Base-by-base conservation (phyloP, 1,140 invertebrate genomes). In the Lethrus apterus region DNA sequence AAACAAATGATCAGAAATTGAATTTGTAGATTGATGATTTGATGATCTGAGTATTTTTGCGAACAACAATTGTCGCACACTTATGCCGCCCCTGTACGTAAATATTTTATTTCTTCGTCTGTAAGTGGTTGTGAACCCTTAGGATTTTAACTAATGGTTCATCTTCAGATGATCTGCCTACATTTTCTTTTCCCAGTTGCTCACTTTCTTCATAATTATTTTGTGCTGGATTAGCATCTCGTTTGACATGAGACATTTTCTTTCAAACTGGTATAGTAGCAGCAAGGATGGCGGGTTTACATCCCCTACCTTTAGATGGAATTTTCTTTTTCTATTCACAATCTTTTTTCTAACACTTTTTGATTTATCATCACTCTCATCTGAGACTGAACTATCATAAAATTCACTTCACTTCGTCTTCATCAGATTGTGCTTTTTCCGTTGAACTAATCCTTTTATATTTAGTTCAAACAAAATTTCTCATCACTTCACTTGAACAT, bases 141-240 rank as follows among this genome's bases (percentile, higher is more conserved):
- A 30, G 65, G 55, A 57, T 76, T 78, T 77, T 78, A 40, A 61
- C 66, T 52, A 76, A 58, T 21, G 74, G 75, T 56, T 77, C 73
- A 54, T 70, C 68, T 59, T 75, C 71, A 2, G 63, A 65, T 10
- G 63, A 63, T 44, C 51, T 60, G 64, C 42, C 59, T 48, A 72
- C 72, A 15, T 68, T 68, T 26, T 61, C 54, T 26, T 63, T 56
- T 13, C 62, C 60, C 32, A 54, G 46, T 10, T 46, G 42, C n/a
- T 61, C 58, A 29, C 11, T 29, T 30, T 61, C 60, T 9, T 56
- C 45, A 2, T 50, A 52, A 17, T 40, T 45, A n/a, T 21, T 32
- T 17, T 26, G 34, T 15, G 54, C n/a, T 31, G 23, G 49, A 59
- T 50, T 32, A 15, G 44, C 32, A 40, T 32, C 19, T 33, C 51